phyloP scores from a whole-genome alignment of 2,888 invertebrate species.

The Periphyllus acericola region DNA sequence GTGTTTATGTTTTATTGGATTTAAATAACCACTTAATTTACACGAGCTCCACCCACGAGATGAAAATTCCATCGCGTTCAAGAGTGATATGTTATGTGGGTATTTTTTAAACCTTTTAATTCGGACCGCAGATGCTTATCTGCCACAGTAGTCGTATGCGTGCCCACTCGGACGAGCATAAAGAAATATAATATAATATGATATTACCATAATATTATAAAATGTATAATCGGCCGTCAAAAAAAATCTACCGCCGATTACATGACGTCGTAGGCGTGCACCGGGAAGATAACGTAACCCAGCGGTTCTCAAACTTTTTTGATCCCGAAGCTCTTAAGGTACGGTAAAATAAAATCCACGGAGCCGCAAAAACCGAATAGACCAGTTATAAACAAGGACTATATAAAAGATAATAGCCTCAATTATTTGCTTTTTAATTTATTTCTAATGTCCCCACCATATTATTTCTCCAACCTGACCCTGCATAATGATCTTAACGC shows the following conservation, averaged over 20 bases:
- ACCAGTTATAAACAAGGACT: too few species aligned
- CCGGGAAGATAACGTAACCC: background rate
- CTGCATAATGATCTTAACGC: too few species aligned
- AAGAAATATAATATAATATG: background rate
- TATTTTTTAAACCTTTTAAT: constrained; percentile 53
- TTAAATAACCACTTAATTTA: constrained; percentile 33
- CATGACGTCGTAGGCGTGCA: background rate
- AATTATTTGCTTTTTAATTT: too few species aligned
- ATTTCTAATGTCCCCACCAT: too few species aligned
- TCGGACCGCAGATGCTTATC: constrained; percentile 54
- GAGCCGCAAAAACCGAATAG: too few species aligned
- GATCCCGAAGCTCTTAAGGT: too few species aligned
- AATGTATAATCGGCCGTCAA: constrained; percentile 34
- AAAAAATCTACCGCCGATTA: constrained; percentile 9
- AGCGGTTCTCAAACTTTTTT: background rate
- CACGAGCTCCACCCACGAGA: constrained; percentile 45
- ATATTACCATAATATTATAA: constrained; percentile 13
- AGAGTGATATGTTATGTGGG: constrained; percentile 29
- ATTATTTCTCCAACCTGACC: too few species aligned
- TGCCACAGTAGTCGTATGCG: background rate
- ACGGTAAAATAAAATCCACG: too few species aligned
- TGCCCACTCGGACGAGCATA: background rate
- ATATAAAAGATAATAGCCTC: too few species aligned
- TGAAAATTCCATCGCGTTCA: constrained; percentile 27
- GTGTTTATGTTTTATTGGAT: constrained; percentile 24